phyloP scores from a whole-genome alignment of 2,888 invertebrate species.

The Drosophila fulvimacula region DNA sequence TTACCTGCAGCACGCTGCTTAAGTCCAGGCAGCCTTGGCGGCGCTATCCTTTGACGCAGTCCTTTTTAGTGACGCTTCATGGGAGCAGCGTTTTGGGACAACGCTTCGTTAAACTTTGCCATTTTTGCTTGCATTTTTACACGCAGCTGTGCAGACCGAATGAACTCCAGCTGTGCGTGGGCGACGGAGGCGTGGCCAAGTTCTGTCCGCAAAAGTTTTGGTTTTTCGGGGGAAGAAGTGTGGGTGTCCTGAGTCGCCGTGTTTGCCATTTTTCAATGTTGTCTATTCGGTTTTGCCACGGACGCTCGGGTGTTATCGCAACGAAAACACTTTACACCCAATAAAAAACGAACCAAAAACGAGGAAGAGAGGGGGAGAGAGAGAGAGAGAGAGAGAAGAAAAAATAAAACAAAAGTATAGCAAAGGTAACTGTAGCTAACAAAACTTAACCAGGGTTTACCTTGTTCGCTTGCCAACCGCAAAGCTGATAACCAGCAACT shows the following conservation, averaged over 20 bases:
- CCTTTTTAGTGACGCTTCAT: slow-evolving; percentile 65
- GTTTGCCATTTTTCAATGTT: slow-evolving; percentile 64
- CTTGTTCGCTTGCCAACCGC: slow-evolving; percentile 57
- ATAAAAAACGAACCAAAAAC: slow-evolving; percentile 47
- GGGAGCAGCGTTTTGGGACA: slow-evolving; percentile 62
- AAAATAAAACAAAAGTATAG: neutral
- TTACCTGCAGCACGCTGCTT: slow-evolving; percentile 11
- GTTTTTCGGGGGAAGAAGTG: slow-evolving; percentile 19
- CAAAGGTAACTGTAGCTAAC: slow-evolving; percentile 28
- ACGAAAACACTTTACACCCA: slow-evolving; percentile 72
- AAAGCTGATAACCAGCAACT: slow-evolving; percentile 65
- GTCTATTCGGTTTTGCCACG: slow-evolving; percentile 34
- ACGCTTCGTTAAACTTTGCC: slow-evolving; percentile 69
- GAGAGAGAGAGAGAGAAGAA: neutral
- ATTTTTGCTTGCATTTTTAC: slow-evolving; percentile 66
- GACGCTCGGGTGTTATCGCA: slow-evolving; percentile 56
- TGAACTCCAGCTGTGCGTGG: slow-evolving; percentile 18
- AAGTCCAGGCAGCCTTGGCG: slow-evolving; percentile 34
- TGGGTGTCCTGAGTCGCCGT: slow-evolving; percentile 12
- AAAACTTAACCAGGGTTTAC: slow-evolving; percentile 58
- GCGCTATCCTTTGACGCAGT: slow-evolving; percentile 67
- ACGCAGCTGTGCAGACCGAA: slow-evolving; percentile 35
- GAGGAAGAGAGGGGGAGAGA: too few relatives aligned
- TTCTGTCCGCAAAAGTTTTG: slow-evolving; percentile 36
- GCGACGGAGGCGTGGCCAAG: slow-evolving; percentile 9